Percentiles rank a stretch among this genome's conserved stretches.
phyloP scores from a whole-genome alignment of 53 echinoderm and acorn worm species.

The Henricia sp. region DNA sequence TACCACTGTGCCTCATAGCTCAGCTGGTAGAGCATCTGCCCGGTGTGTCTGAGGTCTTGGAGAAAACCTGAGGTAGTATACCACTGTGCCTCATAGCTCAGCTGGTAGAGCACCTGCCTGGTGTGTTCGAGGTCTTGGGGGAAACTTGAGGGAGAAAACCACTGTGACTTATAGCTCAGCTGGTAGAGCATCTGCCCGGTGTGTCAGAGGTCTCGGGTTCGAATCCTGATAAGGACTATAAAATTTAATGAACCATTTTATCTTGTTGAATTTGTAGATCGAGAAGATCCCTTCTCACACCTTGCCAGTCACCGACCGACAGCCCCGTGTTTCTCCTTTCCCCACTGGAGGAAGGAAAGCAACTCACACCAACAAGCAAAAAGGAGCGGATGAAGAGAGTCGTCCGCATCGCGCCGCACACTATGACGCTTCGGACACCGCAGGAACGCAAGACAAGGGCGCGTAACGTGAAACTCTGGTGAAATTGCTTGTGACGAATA shows the following conservation, averaged over 20 bases:
- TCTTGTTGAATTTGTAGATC: slow-evolving; percentile 26
- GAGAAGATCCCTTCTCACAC: slow-evolving; percentile 19
- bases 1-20: no score
- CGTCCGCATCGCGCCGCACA: slow-evolving; percentile 77
- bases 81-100: no score
- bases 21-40: no score
- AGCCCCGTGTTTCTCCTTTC: slow-evolving; percentile 72
- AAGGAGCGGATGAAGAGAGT: slow-evolving; percentile 54
- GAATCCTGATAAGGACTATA: not conserved
- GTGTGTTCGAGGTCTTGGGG: no score
- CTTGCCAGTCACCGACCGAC: slow-evolving; percentile 45
- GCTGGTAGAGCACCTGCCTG: no score
- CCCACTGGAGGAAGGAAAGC: slow-evolving; percentile 62
- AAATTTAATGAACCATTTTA: not conserved
- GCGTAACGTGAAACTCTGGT: slow-evolving; percentile 65
- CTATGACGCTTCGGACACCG: slow-evolving; percentile 85
- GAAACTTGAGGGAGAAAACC: no score
- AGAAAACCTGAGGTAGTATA: no score
- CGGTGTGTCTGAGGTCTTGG: no score
- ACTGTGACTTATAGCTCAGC: no score
- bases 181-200: no score
- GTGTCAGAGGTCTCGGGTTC: not conserved
- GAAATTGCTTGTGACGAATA: no score
- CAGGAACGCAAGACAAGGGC: slow-evolving; percentile 51
- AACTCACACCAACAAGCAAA: not conserved